Percentiles rank a stretch among this genome's conserved stretches.
phyloP scores from a whole-genome alignment of 1,140 invertebrate species.

The Nomia melanderi region DNA sequence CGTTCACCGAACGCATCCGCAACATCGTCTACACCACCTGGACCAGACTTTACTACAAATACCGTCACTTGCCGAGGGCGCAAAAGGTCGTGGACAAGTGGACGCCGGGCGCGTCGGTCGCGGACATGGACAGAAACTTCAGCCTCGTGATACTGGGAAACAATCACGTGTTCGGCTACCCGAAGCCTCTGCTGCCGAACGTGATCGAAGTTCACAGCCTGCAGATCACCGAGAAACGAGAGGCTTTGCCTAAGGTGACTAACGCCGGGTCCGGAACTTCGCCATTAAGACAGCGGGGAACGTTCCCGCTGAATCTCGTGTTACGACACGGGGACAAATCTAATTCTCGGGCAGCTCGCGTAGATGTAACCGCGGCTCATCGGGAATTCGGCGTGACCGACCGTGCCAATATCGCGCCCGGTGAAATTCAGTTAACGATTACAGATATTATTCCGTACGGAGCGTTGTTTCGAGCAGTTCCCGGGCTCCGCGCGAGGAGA shows the following conservation, averaged over 20 bases:
- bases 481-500: neutral
- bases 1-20: constrained; percentile 62
- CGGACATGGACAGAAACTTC: constrained; percentile 72
- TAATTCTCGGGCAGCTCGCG: neutral
- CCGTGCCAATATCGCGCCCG: neutral
- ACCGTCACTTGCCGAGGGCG: constrained; percentile 68
- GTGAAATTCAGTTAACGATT: constrained; percentile 34
- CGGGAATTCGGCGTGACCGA: neutral
- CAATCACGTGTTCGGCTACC: constrained; percentile 75
- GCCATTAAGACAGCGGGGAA: neutral
- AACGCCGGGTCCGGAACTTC: neutral
- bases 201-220: constrained; percentile 82
- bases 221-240: constrained; percentile 73
- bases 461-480: constrained; percentile 31
- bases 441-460: constrained; percentile 29
- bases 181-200: constrained; percentile 78
- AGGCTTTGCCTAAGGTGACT: constrained; percentile 53
- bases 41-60: constrained; percentile 73
- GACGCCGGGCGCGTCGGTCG: constrained; percentile 60
- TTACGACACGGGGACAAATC: neutral
- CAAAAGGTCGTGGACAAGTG: constrained; percentile 69
- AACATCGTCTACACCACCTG: constrained; percentile 72
- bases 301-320: no score
- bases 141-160: constrained; percentile 76
- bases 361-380: neutral